Base-by-base conservation (phyloP, 2,888 invertebrate genomes). In the Drosophila histrio region DNA sequence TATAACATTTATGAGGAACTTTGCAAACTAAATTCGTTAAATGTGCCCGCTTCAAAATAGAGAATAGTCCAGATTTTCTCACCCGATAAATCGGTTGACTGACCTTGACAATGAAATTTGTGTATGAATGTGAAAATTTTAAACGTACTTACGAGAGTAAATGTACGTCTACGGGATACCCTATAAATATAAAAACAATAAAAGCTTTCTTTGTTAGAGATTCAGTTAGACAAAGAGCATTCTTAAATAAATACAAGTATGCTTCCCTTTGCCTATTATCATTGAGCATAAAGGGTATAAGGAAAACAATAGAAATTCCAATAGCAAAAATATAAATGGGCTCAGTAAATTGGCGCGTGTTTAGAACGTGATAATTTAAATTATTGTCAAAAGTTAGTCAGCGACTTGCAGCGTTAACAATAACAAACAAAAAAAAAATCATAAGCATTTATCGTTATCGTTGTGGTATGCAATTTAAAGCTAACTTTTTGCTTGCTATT, bases 331-430 rank as follows among this genome's bases (percentile, higher is more conserved):
- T 13, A 19, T 39, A 43, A 39, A 56, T 47, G 44, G 38, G 43
- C 28, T 17, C 34, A 63, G 34, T 24, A 26, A 32, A 24, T 41
- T 32, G 36, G 62, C 44, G 43, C 53, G 41, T 28, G 47, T 30
- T 30, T 44, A 61, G 70, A 63, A 83, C 84, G 77, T 79, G 77
- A 53, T 71, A 26, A 38, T 57, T 30, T 67, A 72, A 76, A 50
- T 63, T 47, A 61, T 54, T 43, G 32, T 36, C 32, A 34, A 52
- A 58, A 38, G 11, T 28, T 49, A 26, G 15, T 13, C 13, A 15
- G 30, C 15, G 17, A 26, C 17, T 44, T 44, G 43, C 43, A 30
- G 30, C 30, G 28, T 47, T 28, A n/a, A 30, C 28, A 47, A 47
- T 17, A 44, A 44, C 26, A 44, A 39, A 24, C 5, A 11, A 24